Evolutionary conservation across 1,140 invertebrate genomes (phyloP).

Genomic region (Heterodera schachtii): DNA sequence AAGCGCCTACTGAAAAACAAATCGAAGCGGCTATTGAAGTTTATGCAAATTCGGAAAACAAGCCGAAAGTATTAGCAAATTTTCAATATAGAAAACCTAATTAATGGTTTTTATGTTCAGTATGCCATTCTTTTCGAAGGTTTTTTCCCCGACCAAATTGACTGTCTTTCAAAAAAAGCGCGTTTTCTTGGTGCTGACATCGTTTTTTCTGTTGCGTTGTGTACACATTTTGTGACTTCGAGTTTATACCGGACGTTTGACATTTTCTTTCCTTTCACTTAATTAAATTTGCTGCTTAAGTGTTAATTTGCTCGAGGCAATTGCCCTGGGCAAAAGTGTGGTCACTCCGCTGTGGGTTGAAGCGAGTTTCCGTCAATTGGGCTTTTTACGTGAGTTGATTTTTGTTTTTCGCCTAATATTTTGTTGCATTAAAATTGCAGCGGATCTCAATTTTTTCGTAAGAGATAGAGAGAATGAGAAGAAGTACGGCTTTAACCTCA

Average conservation of each 20-base stretch:
- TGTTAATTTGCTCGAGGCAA: conserved; percentile 38
- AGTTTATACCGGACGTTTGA: conserved; percentile 33
- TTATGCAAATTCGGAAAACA: neutral
- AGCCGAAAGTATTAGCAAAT: neutral
- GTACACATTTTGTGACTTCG: conserved; percentile 45
- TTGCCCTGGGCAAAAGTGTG: conserved; percentile 37
- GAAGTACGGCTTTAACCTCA: conserved; percentile 33
- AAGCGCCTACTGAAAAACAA: conserved; percentile 39
- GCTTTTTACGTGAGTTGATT: conserved; percentile 38
- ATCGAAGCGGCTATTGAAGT: conserved; percentile 28
- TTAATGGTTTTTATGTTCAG: neutral
- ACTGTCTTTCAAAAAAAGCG: conserved; percentile 35
- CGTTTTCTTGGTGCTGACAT: conserved; percentile 41
- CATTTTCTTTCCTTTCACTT: too few species aligned
- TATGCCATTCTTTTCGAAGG: conserved; percentile 34
- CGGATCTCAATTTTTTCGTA: conserved; percentile 44
- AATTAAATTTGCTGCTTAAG: neutral
- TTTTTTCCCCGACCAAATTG: conserved; percentile 29
- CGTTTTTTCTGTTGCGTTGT: conserved; percentile 15
- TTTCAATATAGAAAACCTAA: too few species aligned
- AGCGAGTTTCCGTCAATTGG: conserved; percentile 27
- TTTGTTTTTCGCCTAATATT: neutral
- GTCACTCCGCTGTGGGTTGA: conserved; percentile 43
- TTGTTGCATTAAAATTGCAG: conserved; percentile 14
- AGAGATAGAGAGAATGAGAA: conserved; percentile 42